These are phyloP conservation scores for Ciconia maguari DNA, from an alignment of 2,113 vertebrate species.

Conservation along the genomic window DNA sequence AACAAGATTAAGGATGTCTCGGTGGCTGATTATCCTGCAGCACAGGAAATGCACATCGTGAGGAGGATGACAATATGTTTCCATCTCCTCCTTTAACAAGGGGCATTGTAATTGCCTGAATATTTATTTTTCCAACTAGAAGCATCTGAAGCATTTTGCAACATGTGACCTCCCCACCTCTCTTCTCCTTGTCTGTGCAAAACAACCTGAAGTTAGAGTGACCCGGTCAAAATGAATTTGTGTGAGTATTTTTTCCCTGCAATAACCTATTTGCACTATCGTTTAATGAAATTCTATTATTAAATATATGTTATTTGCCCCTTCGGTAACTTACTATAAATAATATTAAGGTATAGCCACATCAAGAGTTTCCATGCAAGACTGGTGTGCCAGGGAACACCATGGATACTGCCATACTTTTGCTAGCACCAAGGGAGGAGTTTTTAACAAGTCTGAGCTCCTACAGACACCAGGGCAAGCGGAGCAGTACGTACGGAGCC, in stretches of 20 bases:
- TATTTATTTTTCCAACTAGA: slow-evolving; percentile 57
- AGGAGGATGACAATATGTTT: slow-evolving; percentile 8
- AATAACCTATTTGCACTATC: not conserved
- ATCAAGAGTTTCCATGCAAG: not conserved
- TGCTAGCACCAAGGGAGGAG: not conserved
- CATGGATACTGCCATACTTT: not conserved
- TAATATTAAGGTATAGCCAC: not conserved
- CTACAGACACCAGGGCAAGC: not conserved
- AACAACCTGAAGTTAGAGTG: slow-evolving; percentile 27
- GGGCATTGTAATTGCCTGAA: slow-evolving; percentile 15
- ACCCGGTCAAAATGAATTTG: slow-evolving; percentile 1
- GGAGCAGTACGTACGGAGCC: rapidly evolving
- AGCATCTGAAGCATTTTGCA: slow-evolving; percentile 33
- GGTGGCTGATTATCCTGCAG: slow-evolving; percentile 24
- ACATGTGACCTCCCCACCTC: not conserved
- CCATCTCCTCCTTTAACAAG: slow-evolving; percentile 24
- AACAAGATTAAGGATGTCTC: slow-evolving; percentile 39
- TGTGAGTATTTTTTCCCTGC: not conserved
- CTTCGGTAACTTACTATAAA: not conserved
- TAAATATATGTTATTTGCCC: slow-evolving; percentile 5
- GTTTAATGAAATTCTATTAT: not conserved
- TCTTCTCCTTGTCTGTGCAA: slow-evolving; percentile 15
- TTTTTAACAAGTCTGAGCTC: not conserved
- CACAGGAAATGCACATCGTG: not conserved
- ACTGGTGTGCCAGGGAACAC: not conserved